phyloP scores from a whole-genome alignment of 2,888 invertebrate genomes.

The Drosophila maculinotata region DNA sequence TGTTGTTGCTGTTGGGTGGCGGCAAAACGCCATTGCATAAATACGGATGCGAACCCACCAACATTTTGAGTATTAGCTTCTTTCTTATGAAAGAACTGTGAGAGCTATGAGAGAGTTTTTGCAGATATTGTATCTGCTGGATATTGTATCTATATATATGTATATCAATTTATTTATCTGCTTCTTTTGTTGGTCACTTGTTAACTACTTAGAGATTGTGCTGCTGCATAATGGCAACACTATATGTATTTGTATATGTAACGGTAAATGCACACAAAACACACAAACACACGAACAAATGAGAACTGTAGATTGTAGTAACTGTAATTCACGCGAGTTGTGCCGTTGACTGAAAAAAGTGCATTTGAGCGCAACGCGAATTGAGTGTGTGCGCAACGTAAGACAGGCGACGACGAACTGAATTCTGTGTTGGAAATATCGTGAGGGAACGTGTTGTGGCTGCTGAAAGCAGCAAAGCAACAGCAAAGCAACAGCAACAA shows the following conservation, averaged over 20 bases:
- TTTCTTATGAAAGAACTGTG: background rate
- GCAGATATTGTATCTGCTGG: constrained; percentile 31
- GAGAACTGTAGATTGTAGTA: constrained; percentile 17
- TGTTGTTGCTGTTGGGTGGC: constrained; percentile 34
- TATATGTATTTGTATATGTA: constrained; percentile 22
- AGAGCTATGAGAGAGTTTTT: constrained; percentile 17
- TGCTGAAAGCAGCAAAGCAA: no score
- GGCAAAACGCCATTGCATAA: constrained; percentile 77
- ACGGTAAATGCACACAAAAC: constrained; percentile 36
- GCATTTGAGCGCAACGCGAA: constrained; percentile 61
- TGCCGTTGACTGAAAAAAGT: constrained; percentile 36
- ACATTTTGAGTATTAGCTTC: constrained; percentile 63
- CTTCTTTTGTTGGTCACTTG: constrained; percentile 42
- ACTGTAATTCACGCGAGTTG: constrained; percentile 29
- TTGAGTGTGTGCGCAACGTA: constrained; percentile 84
- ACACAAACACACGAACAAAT: constrained; percentile 14
- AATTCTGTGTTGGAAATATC: constrained; percentile 76
- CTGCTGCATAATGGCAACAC: constrained; percentile 54
- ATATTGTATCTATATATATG: constrained; percentile 41
- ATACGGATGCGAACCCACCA: constrained; percentile 83
- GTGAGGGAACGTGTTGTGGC: constrained; percentile 75
- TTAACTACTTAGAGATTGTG: constrained; percentile 65
- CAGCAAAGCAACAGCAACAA: constrained; percentile 26
- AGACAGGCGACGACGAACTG: constrained; percentile 85
- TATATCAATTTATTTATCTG: constrained; percentile 15